Base-by-base conservation (phyloP, 2,888 invertebrate genomes). In the Parascotia fuliginaria region DNA sequence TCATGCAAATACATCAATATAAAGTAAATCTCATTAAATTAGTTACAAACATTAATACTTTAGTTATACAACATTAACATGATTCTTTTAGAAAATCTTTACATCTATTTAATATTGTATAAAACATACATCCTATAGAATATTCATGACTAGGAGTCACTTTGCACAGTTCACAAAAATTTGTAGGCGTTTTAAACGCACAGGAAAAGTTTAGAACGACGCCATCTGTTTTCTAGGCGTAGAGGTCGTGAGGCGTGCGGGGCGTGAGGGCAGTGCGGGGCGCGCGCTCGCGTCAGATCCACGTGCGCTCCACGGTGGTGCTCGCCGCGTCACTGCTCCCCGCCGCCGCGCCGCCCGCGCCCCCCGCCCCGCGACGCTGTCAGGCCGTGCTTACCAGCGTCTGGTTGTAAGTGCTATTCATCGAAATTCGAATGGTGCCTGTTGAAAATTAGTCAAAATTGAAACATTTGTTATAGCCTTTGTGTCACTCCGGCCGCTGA, bases 371-470 rank as follows among this genome's bases (percentile, higher is more conserved):
- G 1, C 87, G 78, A 64, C 90, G 79, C 60, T 88, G 91, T 90
- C 90, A 89, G 81, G 88, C 80, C 12, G 83, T 74, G 44, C 75
- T 85, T 73, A 85, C 73, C 78, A 86, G 48, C 48, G 89, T 87
- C 63, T 89, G 90, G 75, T 92, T 90, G 80, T 88, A 89, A 39
- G 88, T 89, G 89, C 92, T 92, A 76, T 91, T 85, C 85, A 90
- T 83, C 60, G 92, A 91, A 55, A 91, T 88, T 57, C 90, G 84
- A 50, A 91, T 89, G 24, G 92, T 91, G 78, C 91, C 92, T 92
- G 79, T 28, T 5, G 61, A 60, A 73, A 63, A 46, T 6, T 0
- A 34, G 3, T 1, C 1, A 4, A 1, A 5, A 38, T 47, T 13
- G 39, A 11, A 16, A 9, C 7, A 16, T 2, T 24, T 5, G 9